phyloP scores from a whole-genome alignment of 2,113 vertebrate genomes.

The Urocolius indicus region DNA sequence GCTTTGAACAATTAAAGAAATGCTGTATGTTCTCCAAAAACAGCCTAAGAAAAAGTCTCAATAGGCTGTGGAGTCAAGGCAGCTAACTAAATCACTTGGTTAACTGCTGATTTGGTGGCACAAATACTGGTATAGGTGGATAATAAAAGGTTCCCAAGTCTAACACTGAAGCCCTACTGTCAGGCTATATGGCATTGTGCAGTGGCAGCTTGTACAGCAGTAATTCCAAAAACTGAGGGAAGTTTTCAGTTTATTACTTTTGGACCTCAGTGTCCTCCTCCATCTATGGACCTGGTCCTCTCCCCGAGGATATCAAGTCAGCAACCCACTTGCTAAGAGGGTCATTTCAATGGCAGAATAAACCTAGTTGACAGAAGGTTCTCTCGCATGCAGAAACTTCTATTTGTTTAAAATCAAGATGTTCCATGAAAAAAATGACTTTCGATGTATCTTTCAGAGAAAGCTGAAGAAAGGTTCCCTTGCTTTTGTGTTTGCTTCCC shows the following conservation, averaged over 20 bases:
- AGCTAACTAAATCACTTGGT: background rate
- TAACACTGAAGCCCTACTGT: background rate
- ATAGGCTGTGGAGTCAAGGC: background rate
- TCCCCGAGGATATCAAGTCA: background rate
- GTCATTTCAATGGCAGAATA: background rate
- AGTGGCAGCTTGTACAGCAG: background rate
- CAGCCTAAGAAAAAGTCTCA: background rate
- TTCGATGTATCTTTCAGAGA: background rate
- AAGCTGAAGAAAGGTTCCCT: background rate
- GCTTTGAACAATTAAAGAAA: background rate
- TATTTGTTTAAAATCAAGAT: background rate
- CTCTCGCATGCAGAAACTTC: background rate
- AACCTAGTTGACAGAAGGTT: background rate
- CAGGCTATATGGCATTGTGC: background rate
- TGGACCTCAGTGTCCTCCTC: fast-evolving
- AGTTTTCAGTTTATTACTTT: background rate
- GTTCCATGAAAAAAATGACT: background rate
- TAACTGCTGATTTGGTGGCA: background rate
- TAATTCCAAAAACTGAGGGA: background rate
- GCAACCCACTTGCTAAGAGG: background rate
- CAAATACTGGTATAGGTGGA: background rate
- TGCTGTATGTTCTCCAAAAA: background rate
- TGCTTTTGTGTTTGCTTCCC: background rate
- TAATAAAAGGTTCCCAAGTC: background rate
- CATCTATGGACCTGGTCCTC: background rate